A percentile compares a stretch with the other conserved stretches of the same genome.
Conservation (phyloP, 2,888 invertebrate genomes). For the Tenthredo scrophulariae region DNA sequence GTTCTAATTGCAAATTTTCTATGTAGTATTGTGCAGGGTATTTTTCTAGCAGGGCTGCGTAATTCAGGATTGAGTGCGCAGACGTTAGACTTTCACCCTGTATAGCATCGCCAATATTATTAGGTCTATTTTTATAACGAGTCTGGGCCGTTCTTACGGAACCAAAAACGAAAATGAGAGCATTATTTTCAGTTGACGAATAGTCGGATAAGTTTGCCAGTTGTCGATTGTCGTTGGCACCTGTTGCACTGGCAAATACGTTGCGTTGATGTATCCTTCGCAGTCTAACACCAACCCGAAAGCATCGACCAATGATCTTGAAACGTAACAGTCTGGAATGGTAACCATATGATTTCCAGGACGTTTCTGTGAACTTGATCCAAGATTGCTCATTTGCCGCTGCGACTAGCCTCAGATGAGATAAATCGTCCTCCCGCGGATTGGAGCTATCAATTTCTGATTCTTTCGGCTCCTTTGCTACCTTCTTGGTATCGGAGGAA, state of each 20-base stretch:
- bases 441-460: too few relatives aligned
- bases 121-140: too few relatives aligned
- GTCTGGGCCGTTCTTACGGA: too few relatives aligned
- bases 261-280: slow-evolving; percentile 13
- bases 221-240: background rate
- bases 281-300: background rate
- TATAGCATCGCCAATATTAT: too few relatives aligned
- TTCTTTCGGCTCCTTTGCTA: slow-evolving; percentile 24
- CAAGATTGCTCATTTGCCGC: background rate
- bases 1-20: too few relatives aligned
- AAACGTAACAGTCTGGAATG: background rate
- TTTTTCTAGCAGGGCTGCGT: too few relatives aligned
- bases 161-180: too few relatives aligned
- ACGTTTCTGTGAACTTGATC: background rate
- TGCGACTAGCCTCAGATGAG: background rate
- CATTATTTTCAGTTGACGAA: background rate
- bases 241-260: slow-evolving; percentile 25
- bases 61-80: too few relatives aligned
- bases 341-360: background rate
- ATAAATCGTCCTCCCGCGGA: background rate
- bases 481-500: too few relatives aligned
- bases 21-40: too few relatives aligned
- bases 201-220: background rate
- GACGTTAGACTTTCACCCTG: too few relatives aligned
- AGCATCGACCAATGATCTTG: background rate